Evolutionary conservation across 2,113 vertebrate species (phyloP).

Genomic region (human (Homo sapiens)): GRCh38 chr4:79756501-79757000

Average conservation of each 20-base stretch:
- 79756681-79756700: background rate
- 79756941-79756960: background rate
- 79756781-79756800: background rate
- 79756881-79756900: background rate
- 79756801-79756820: background rate
- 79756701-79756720: background rate
- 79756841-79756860: background rate
- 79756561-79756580: slow-evolving; percentile 40
- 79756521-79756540: slow-evolving; percentile 16
- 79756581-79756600: slow-evolving; percentile 46
- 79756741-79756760: background rate
- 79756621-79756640: background rate
- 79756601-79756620: slow-evolving; percentile 3
- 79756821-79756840: background rate
- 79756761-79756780: background rate
- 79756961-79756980: background rate
- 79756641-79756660: background rate
- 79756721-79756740: background rate
- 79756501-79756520: background rate
- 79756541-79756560: slow-evolving; percentile 16
- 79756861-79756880: background rate
- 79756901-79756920: background rate
- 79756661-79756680: background rate
- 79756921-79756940: background rate
- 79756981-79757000: slow-evolving; percentile 20